Percentiles rank a stretch among this genome's conserved stretches.
phyloP scores from a whole-genome alignment of 1,140 invertebrate species.

The Halesus radiatus region DNA sequence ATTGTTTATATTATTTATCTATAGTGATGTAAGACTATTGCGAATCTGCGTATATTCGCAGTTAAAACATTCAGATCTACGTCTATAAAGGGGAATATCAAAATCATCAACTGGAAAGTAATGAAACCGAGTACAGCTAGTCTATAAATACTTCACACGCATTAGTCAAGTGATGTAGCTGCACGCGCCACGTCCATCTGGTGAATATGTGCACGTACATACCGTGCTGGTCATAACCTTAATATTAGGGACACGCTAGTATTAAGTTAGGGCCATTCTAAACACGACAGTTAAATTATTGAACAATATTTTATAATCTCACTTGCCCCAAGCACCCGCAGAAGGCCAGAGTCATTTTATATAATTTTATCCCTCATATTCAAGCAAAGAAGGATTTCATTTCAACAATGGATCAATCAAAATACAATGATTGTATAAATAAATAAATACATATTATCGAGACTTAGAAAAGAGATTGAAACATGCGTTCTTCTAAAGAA shows the following conservation, averaged over 20 bases:
- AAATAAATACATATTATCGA: no score
- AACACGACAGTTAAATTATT: constrained; percentile 46
- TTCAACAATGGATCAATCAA: no score
- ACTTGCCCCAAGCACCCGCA: constrained; percentile 53
- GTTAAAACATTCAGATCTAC: constrained; percentile 42
- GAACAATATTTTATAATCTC: constrained; percentile 55
- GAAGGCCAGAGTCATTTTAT: constrained; percentile 1
- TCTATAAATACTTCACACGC: constrained; percentile 22
- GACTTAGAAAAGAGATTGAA: no score
- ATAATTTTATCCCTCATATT: no score
- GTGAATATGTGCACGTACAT: not conserved
- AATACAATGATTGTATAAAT: no score
- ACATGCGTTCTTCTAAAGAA: no score
- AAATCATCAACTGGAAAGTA: constrained; percentile 17
- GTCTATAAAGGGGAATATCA: constrained; percentile 30
- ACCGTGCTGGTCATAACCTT: constrained; percentile 35
- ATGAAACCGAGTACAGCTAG: constrained; percentile 34
- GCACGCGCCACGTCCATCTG: not conserved
- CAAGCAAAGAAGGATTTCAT: no score
- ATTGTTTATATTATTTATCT: constrained; percentile 13
- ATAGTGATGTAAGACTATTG: constrained; percentile 26
- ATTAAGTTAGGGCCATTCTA: constrained; percentile 48
- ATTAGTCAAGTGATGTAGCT: not conserved
- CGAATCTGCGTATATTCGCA: constrained; percentile 11
- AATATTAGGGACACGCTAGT: constrained; percentile 39